Base-by-base conservation (phyloP, 2,888 invertebrate genomes). In the Ectemnius continuus region DNA sequence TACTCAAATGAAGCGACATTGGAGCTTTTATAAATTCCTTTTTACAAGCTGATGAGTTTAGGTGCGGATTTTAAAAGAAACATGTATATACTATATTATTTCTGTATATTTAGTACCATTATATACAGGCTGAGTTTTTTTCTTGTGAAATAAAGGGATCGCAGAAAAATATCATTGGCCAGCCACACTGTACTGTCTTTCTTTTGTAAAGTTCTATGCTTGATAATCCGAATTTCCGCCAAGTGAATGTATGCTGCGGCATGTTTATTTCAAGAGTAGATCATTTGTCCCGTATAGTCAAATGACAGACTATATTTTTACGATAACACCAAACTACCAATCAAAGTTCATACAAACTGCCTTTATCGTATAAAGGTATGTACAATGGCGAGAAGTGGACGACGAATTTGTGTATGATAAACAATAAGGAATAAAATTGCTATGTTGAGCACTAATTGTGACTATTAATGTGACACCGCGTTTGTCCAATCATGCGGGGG, bases 401-500 rank as follows among this genome's bases (percentile, higher is more conserved):
- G 72, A 69, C 60, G 14, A 67, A 73, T 75, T 72, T 72, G 67
- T 73, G 71, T 78, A 64, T 52, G 74, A 70, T 81, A 76, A 66
- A 70, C 73, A 60, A 60, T 77, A 64, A 70, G 73, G 47, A 75
- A 68, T 36, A 67, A 61, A 72, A 73, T 62, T 64, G 56, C 73
- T 72, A 74, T 59, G 66, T 71, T 81, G 75, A 75, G 81, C 82
- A 82, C 70, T 67, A 72, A 63, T 61, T 82, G 70, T 72, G 70
- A 75, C 66, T 78, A 60, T 72, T 36, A 36, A 36, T 36, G 36
- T 59, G 58, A 62, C 52, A 52, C 8, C 14, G 16, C 52, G 36
- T 14, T 6, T 52, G 16, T 52, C 13, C 52, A 16, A 23, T 3
- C 23, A 23, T 52, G 16, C 13, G 16, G 18, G 36, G 36, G 52